Conservation (phyloP, 2,888 invertebrate species). For the Molorchus minor region DNA sequence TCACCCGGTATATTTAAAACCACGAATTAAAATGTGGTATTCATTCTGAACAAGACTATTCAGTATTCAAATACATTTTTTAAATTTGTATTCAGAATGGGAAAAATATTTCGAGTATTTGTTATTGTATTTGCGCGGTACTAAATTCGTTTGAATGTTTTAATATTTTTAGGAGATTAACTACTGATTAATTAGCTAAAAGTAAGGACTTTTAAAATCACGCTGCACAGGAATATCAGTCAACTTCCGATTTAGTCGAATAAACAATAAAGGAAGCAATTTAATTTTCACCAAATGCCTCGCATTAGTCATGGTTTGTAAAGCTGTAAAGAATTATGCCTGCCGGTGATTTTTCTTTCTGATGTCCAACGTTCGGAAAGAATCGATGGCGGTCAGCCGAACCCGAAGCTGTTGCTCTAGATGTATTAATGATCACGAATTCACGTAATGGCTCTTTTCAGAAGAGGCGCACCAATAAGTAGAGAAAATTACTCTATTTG, state of each 20-base stretch:
- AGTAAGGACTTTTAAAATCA: too few species aligned
- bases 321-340: slow-evolving; percentile 48
- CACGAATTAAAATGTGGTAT: too few species aligned
- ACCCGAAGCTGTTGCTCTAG: slow-evolving; percentile 48
- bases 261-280: slow-evolving; percentile 42
- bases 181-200: too few species aligned
- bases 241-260: slow-evolving; percentile 31
- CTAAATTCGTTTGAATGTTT: too few species aligned
- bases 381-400: slow-evolving; percentile 49
- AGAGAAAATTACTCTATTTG: slow-evolving; percentile 52
- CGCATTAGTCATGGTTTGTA: slow-evolving; percentile 44
- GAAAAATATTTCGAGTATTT: too few species aligned
- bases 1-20: too few species aligned
- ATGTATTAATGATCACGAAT: slow-evolving; percentile 50
- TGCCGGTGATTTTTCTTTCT: slow-evolving; percentile 48
- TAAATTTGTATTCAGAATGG: too few species aligned
- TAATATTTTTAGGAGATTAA: too few species aligned
- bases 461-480: slow-evolving; percentile 51
- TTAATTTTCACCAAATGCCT: slow-evolving; percentile 40
- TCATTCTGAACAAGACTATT: too few species aligned
- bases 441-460: slow-evolving; percentile 55
- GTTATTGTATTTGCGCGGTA: too few species aligned
- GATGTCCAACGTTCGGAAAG: slow-evolving; percentile 40
- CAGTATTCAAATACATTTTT: too few species aligned
- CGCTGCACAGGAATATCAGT: too few species aligned